These are phyloP conservation scores for Sinocyclocheilus anshuiensis DNA, from an alignment of 2,113 vertebrate species.

Conservation along the genomic window DNA sequence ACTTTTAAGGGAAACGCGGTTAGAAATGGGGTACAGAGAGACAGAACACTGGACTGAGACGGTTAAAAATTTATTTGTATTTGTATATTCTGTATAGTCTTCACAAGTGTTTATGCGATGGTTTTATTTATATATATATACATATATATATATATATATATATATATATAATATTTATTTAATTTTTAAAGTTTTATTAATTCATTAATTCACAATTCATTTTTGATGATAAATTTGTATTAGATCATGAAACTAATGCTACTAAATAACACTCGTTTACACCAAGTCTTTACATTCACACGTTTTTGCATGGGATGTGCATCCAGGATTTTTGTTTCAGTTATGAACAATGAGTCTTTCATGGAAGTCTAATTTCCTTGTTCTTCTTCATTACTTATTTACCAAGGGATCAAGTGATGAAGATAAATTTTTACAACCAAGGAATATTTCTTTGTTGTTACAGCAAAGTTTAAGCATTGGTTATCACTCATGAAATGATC, in stretches of 20 bases:
- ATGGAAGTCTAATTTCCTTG: neutral
- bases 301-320: neutral
- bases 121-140: neutral
- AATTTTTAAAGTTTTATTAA: too few relatives aligned
- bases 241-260: too few relatives aligned
- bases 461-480: neutral
- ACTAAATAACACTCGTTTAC: too few relatives aligned
- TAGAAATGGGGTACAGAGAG: neutral
- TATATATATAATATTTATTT: too few relatives aligned
- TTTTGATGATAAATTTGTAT: too few relatives aligned
- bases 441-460: neutral
- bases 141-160: neutral
- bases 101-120: neutral
- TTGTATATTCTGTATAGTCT: neutral
- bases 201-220: too few relatives aligned
- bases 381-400: neutral
- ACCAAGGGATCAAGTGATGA: neutral
- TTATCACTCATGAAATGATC: neutral
- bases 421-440: neutral
- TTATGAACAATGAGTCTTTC: conserved; percentile 6
- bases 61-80: neutral
- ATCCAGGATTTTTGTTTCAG: neutral
- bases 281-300: too few relatives aligned
- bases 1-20: neutral
- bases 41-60: neutral